Evolutionary conservation across 2,888 invertebrate species (phyloP).

Genomic region (Catocala fraxini): DNA sequence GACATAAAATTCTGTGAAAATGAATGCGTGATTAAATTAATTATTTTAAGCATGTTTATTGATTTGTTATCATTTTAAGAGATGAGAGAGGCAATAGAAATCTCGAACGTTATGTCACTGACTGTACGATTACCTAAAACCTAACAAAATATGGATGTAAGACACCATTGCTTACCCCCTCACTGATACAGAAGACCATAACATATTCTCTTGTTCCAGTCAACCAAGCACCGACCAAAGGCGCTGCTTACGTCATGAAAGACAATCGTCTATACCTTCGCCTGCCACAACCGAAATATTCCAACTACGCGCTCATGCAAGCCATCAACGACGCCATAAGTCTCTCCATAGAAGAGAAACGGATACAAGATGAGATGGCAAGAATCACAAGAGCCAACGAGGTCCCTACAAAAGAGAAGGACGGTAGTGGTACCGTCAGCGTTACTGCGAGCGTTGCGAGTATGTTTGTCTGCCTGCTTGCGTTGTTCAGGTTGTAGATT

Average conservation of each 20-base stretch:
- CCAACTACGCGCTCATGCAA: slow-evolving; percentile 91
- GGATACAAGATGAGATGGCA: slow-evolving; percentile 81
- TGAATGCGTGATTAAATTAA: too few species aligned
- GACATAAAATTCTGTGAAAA: too few species aligned
- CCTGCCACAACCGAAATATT: slow-evolving; percentile 65
- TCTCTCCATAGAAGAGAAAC: slow-evolving; percentile 84
- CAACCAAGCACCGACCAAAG: slow-evolving; percentile 56
- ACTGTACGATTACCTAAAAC: too few species aligned
- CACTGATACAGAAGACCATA: too few species aligned
- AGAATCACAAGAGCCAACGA: slow-evolving; percentile 77
- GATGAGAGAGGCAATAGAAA: too few species aligned
- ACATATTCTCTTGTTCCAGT: slow-evolving; percentile 48
- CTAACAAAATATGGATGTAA: too few species aligned
- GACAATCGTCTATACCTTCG: slow-evolving; percentile 69
- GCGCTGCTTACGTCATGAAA: slow-evolving; percentile 68
- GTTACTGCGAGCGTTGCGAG: slow-evolving; percentile 24
- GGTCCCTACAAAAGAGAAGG: slow-evolving; percentile 65
- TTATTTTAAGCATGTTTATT: too few species aligned
- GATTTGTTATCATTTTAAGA: too few species aligned
- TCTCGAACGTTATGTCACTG: too few species aligned
- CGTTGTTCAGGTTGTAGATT: slow-evolving; percentile 21
- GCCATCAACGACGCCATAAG: slow-evolving; percentile 90
- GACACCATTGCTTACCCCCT: too few species aligned
- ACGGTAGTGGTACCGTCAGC: slow-evolving; percentile 24
- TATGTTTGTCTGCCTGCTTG: slow-evolving; percentile 31